Evolutionary conservation across 1,140 invertebrate species (phyloP).

Genomic region (Drosophila varians): DNA sequence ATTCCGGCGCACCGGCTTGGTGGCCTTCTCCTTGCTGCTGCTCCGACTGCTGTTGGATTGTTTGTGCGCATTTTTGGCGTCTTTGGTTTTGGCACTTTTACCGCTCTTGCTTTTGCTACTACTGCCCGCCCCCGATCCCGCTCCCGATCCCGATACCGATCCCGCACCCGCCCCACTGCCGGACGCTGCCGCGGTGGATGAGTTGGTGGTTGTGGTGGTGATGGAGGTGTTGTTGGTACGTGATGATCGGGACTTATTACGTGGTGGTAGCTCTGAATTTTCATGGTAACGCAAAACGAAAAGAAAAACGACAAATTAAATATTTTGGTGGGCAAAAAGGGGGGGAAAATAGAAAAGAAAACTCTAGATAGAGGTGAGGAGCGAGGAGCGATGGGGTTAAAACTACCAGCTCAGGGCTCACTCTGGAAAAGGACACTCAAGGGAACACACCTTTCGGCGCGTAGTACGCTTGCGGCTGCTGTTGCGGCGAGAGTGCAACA

Average conservation of each 20-base stretch:
- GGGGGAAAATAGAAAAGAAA: constrained; percentile 22
- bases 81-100: constrained; percentile 73
- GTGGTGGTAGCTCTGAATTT: constrained; percentile 78
- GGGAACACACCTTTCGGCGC: constrained; percentile 87
- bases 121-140: constrained; percentile 49
- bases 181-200: constrained; percentile 54
- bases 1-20: constrained; percentile 63
- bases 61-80: constrained; percentile 44
- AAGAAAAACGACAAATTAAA: constrained; percentile 60
- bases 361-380: constrained; percentile 13
- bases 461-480: constrained; percentile 85
- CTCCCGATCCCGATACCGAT: constrained; percentile 1
- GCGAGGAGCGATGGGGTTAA: constrained; percentile 25
- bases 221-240: constrained; percentile 70
- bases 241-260: constrained; percentile 82
- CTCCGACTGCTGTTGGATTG: constrained; percentile 60
- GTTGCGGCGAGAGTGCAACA: constrained; percentile 53
- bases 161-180: constrained; percentile 27
- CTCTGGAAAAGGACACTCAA: constrained; percentile 9
- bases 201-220: constrained; percentile 49
- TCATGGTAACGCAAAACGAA: constrained; percentile 39
- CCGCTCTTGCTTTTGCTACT: constrained; percentile 56
- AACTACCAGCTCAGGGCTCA: constrained; percentile 34
- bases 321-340: constrained; percentile 26
- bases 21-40: constrained; percentile 71